Evolutionary conservation across 2,888 invertebrate genomes (phyloP), one percentile per base, ranked within the genome.

Genomic region (Empis stercorea): DNA sequence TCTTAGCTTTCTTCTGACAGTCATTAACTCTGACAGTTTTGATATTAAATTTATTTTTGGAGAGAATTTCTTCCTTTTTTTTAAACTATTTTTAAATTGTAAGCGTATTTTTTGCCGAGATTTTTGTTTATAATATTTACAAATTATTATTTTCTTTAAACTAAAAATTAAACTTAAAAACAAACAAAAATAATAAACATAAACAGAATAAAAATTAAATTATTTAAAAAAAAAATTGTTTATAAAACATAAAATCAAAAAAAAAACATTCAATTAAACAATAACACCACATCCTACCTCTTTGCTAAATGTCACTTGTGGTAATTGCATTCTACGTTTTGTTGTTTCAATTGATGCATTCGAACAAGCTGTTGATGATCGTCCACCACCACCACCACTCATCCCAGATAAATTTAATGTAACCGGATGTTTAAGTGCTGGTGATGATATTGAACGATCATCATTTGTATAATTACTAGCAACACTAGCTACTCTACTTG

Each of bases 201-300:
- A 48, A 48, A 13, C 13, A 41, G 6, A 15, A 39, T 16, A 16
- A 34, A 34, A 34, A n/a, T 34, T 34, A 34, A 7, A 34, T 13
- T 13, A 34, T 13, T n/a, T 32, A 27, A 13, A 41, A 30, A 30
- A 27, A 41, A 13, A 14, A 30, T 6, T 39, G 14, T 11, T 30
- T 30, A 32, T 16, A n/a, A n/a, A n/a, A n/a, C n/a, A n/a, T 9
- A 11, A 34, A 17, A n/a, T 39, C n/a, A 10, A 13, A 9, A 15
- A 13, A 3, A 46, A 34, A 30, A 34, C 10, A 17, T 17, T 30
- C 38, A n/a, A 44, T 74, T 73, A 87, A 58, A 88, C 87, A 60
- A 88, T 79, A 59, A 88, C 84, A 52, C 87, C 87, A 59, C 79
- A 83, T 84, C 88, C 87, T 79, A 89, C 88, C 88, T 89, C 88